These are phyloP conservation scores for Pachyuromys duprasi DNA, from an alignment of 2,797 vertebrate species.

Conservation along the genomic window DNA sequence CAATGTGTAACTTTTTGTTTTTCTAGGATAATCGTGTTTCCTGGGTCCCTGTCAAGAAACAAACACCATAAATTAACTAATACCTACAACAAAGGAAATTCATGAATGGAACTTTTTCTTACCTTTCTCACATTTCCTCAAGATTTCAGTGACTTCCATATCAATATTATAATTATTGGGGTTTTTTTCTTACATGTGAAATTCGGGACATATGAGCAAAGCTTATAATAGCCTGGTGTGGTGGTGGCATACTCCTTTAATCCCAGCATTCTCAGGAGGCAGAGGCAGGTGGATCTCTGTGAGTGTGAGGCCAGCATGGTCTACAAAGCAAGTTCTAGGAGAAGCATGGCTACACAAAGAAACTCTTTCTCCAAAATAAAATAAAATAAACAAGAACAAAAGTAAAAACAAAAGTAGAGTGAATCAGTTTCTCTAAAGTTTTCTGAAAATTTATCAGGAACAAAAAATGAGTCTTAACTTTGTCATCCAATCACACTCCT, in stretches of 20 bases:
- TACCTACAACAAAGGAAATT: neutral
- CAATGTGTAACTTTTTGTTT: fast-evolving
- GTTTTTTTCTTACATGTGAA: neutral
- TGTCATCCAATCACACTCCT: neutral
- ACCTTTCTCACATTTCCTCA: neutral
- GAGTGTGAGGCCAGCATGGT: neutral
- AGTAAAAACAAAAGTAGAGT: neutral
- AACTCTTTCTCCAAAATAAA: neutral
- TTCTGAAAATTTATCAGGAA: conserved; percentile 36
- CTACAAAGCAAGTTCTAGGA: neutral
- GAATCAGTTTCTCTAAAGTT: neutral
- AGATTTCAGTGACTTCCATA: conserved; percentile 12
- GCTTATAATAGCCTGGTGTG: neutral
- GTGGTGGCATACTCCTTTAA: neutral
- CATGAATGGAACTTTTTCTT: neutral
- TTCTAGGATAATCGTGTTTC: neutral
- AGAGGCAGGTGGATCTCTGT: neutral
- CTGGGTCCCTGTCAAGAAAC: neutral
- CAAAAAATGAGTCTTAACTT: neutral
- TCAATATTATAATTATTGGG: neutral
- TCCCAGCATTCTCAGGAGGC: neutral
- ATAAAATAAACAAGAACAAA: neutral
- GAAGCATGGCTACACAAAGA: neutral
- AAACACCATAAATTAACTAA: neutral
- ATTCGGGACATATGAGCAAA: neutral